Evolutionary conservation across 1,140 invertebrate genomes (phyloP).

Genomic region (Sycophila sp.): DNA sequence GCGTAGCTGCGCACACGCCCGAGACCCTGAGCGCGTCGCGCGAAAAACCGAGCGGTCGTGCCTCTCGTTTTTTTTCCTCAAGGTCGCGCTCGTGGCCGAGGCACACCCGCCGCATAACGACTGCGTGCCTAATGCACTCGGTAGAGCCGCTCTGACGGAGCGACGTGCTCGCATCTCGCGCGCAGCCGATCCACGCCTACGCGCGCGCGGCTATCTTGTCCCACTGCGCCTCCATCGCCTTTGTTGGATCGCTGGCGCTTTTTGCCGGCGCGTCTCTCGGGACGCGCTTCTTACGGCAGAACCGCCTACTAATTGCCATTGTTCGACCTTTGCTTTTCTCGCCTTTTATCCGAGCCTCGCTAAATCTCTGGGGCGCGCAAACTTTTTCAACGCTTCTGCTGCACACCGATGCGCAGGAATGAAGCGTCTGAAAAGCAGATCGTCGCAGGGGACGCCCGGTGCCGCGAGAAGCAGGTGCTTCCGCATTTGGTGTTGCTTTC

Average conservation of each 20-base stretch:
- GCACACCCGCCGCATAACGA: neutral
- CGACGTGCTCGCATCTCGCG: no score
- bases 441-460: neutral
- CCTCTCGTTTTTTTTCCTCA: neutral
- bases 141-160: neutral
- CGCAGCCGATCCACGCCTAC: no score
- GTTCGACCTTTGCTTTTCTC: neutral
- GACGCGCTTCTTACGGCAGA: no score
- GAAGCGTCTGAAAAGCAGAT: constrained; percentile 20
- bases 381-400: neutral
- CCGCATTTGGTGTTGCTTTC: constrained; percentile 24
- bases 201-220: no score
- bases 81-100: neutral
- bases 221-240: no score
- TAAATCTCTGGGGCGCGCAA: no score
- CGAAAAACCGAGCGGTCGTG: neutral
- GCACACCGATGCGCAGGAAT: constrained; percentile 2
- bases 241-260: no score
- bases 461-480: neutral
- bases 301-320: no score
- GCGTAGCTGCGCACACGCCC: neutral
- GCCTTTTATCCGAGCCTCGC: neutral
- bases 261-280: neutral
- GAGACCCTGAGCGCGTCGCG: constrained; percentile 24
- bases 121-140: neutral